Percentiles rank a stretch among this genome's conserved stretches.
phyloP scores from a whole-genome alignment of 2,888 invertebrate species.

The Polyommatus icarus region DNA sequence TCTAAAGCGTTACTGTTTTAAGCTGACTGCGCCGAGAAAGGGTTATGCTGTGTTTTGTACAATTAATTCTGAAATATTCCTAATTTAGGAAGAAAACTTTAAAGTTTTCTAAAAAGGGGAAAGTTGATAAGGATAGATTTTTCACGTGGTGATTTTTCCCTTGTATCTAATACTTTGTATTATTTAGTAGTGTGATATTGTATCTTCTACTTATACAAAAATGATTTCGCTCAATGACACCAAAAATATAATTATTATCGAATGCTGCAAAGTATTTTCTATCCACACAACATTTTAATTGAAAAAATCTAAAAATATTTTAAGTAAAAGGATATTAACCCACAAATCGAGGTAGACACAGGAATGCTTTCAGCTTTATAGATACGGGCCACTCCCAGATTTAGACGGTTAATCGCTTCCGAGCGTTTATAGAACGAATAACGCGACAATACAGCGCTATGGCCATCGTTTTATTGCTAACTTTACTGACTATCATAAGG shows the following conservation, averaged over 20 bases:
- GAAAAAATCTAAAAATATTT: background rate
- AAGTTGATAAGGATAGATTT: too few relatives aligned
- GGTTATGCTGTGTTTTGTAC: background rate
- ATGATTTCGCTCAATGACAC: too few relatives aligned
- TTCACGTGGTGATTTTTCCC: too few relatives aligned
- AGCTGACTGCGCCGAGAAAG: background rate
- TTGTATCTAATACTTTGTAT: too few relatives aligned
- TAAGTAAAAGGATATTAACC: background rate
- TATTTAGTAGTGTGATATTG: too few relatives aligned
- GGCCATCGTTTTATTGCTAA: slow-evolving; percentile 33
- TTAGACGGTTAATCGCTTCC: slow-evolving; percentile 35
- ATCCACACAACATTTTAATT: background rate
- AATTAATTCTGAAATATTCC: background rate
- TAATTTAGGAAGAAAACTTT: background rate
- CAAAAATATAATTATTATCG: too few relatives aligned
- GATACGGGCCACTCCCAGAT: slow-evolving; percentile 38
- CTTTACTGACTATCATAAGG: slow-evolving; percentile 33
- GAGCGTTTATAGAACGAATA: slow-evolving; percentile 36
- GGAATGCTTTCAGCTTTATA: slow-evolving; percentile 48
- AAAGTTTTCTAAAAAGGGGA: background rate
- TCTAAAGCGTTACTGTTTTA: background rate
- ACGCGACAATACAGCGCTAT: slow-evolving; percentile 35
- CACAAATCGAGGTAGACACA: slow-evolving; percentile 39
- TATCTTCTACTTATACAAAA: too few relatives aligned
- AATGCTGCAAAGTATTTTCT: background rate